These are phyloP conservation scores for Panzeria rudis DNA, from an alignment of 2,888 invertebrate genomes.

Conservation along the genomic window DNA sequence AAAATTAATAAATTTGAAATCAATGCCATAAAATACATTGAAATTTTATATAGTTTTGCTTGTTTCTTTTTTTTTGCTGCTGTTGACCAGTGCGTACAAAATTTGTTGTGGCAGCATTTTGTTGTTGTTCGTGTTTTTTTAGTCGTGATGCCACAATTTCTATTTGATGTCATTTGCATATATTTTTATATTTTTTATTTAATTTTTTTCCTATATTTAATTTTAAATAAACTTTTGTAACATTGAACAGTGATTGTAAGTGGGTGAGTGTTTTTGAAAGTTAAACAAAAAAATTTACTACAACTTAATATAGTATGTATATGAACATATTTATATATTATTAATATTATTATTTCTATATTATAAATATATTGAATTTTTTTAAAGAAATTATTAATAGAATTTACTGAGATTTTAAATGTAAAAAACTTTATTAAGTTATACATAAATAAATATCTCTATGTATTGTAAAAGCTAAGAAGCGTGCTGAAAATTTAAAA, in stretches of 20 bases:
- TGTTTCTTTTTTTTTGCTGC: neutral
- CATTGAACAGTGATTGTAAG: neutral
- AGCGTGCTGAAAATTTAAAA: neutral
- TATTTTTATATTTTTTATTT: conserved; percentile 16
- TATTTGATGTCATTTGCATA: conserved; percentile 59
- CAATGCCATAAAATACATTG: conserved; percentile 38
- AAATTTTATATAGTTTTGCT: conserved; percentile 22
- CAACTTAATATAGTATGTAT: no score
- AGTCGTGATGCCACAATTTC: conserved; percentile 36
- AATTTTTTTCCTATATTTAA: conserved; percentile 3
- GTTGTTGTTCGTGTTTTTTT: neutral
- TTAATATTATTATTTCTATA: no score
- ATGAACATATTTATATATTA: no score
- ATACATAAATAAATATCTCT: no score
- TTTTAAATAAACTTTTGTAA: conserved; percentile 28
- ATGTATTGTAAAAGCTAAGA: no score
- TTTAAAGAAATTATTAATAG: no score
- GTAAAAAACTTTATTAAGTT: no score
- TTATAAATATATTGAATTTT: no score
- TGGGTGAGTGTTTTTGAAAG: conserved; percentile 32
- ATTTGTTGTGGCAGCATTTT: conserved; percentile 38
- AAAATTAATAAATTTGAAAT: conserved; percentile 52
- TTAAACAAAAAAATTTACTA: neutral
- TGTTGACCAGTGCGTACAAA: conserved; percentile 35
- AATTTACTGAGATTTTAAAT: neutral